These are phyloP conservation scores for Halcyon chelicuti DNA, from an alignment of 2,797 vertebrate species.

Conservation along the genomic window DNA sequence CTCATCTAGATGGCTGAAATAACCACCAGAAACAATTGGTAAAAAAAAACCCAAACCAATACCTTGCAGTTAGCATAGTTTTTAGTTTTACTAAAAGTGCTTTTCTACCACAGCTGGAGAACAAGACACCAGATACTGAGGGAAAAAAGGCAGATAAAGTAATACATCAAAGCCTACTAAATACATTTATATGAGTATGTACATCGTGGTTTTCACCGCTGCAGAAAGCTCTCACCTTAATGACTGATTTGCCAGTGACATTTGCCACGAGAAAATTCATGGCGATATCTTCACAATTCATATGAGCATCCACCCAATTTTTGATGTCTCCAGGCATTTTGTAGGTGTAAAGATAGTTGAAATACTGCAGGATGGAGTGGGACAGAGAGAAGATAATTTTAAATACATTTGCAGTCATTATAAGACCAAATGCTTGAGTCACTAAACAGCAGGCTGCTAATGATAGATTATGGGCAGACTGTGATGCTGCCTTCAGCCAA, in stretches of 20 bases:
- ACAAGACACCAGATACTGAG: not conserved
- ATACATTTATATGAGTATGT: not conserved
- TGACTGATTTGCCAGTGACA: constrained; percentile 96
- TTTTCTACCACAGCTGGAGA: not conserved
- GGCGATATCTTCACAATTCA: constrained; percentile 99
- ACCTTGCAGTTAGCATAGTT: not conserved
- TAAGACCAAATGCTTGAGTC: not conserved
- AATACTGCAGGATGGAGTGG: constrained; percentile 85
- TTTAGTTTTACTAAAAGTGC: not conserved
- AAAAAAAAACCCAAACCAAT: not conserved
- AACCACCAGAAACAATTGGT: not conserved
- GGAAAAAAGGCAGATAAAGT: not conserved
- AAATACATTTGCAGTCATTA: not conserved
- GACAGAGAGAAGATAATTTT: not conserved
- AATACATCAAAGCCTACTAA: not conserved
- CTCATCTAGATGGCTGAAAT: not conserved
- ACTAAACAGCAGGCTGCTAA: not conserved
- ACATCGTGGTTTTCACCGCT: not conserved
- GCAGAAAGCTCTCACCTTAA: constrained; percentile 86
- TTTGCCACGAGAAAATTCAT: constrained; percentile 99
- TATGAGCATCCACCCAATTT: constrained; percentile 99
- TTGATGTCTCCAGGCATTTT: constrained; percentile 99
- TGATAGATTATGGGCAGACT: not conserved
- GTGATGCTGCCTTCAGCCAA: not conserved
- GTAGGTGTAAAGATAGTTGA: constrained; percentile 98